Evolutionary conservation across 2,797 vertebrate species (phyloP), one percentile per base, ranked within the genome.

Genomic region (Syndactyla subalaris): DNA sequence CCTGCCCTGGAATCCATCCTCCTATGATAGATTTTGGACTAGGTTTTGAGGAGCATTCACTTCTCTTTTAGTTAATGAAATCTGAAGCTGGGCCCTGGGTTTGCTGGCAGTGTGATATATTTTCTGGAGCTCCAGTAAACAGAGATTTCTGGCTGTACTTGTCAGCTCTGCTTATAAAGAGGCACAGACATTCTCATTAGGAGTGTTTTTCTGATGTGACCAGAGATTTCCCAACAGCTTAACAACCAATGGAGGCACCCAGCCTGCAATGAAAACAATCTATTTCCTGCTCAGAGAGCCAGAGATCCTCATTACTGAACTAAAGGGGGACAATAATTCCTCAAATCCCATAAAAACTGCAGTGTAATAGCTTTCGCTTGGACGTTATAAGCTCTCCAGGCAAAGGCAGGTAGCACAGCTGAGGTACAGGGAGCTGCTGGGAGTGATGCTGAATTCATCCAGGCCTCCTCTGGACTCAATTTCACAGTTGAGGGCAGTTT

Each of bases 221-320:
- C 20, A 32, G 41, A 75, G 58, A 38, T 71, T 22, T 51, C 59
- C 46, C 26, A 75, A 23, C 39, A 78, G 58, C 19, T 87, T 78
- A 55, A 57, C 0, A 6, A 55, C 61, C 2, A 0, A 30, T 1
- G 12, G 32, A 67, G 70, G n/a, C 16, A 23, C 24, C 29, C 36
- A 81, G 22, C 39, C 57, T 27, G 46, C 22, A 65, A 32, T 72
- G 51, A 65, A 82, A 85, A 16, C 55, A 54, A 61, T 54, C 51
- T 4, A 1, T 45, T 26, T 20, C 49, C 52, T 75, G 67, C 26
- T n/a, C 46, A 54, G 32, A 29, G 24, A 88, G 49, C 46, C 43
- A 2, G 6, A 75, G 34, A 26, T 39, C 32, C 39, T 87, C 3
- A 2, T 61, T 61, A 16, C 26, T 45, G 30, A 34, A 7, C 59